These are phyloP conservation scores for Anagyrus pseudococci DNA, from an alignment of 2,888 invertebrate genomes.

Conservation along the genomic window DNA sequence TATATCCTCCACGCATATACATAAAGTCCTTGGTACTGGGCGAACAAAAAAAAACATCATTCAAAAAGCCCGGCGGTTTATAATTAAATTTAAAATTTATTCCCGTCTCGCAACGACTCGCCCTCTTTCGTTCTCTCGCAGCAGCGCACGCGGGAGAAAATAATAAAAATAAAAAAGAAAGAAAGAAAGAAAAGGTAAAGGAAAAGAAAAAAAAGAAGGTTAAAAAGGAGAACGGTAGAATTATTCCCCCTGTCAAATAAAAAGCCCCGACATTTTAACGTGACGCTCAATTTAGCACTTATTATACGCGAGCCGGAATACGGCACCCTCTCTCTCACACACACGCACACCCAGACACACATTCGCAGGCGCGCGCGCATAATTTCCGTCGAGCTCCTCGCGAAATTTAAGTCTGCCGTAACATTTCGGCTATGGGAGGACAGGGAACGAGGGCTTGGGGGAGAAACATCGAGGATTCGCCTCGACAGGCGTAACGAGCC, in stretches of 20 bases:
- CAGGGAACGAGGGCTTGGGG: too few relatives aligned
- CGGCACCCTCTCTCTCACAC: too few relatives aligned
- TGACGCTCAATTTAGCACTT: slow-evolving; percentile 18
- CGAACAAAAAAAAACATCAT: background rate
- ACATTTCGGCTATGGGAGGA: background rate
- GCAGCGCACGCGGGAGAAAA: too few relatives aligned
- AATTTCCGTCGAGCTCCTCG: slow-evolving; percentile 4
- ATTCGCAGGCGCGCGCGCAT: slow-evolving; percentile 4
- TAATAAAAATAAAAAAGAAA: too few relatives aligned
- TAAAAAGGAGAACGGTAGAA: background rate
- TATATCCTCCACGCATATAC: too few relatives aligned
- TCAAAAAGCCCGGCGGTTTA: background rate
- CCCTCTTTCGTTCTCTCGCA: too few relatives aligned
- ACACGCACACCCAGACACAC: background rate
- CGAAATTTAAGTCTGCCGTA: slow-evolving; percentile 22
- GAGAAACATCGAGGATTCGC: slow-evolving; percentile 13
- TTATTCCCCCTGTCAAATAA: background rate
- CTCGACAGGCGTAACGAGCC: slow-evolving; percentile 24
- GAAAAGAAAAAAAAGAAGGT: too few relatives aligned
- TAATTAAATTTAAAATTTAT: too few relatives aligned
- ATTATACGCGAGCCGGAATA: too few relatives aligned
- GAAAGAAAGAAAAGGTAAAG: too few relatives aligned
- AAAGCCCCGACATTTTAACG: background rate
- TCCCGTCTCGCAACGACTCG: too few relatives aligned
- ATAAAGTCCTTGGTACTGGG: too few relatives aligned